phyloP scores from a whole-genome alignment of 2,113 vertebrate species.

The Malurus elegans region DNA sequence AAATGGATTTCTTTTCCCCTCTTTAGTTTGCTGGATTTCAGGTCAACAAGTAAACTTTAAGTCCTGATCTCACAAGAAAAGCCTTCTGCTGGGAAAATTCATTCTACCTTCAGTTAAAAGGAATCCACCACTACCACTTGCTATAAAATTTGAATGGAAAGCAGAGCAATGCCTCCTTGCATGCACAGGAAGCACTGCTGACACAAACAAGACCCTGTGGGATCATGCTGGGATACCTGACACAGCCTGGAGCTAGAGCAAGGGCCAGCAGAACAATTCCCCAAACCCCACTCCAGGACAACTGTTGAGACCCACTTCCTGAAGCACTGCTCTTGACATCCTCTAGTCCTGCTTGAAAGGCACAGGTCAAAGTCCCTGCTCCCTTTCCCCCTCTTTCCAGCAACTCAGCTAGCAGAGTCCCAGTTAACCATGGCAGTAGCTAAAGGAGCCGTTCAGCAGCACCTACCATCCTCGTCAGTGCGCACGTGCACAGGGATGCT shows the following conservation, averaged over 20 bases:
- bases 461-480: conserved; percentile 98
- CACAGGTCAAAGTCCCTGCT: not conserved
- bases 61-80: not conserved
- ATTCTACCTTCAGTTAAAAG: not conserved
- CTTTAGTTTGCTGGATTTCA: conserved; percentile 22
- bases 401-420: not conserved
- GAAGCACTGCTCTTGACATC: not conserved
- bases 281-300: not conserved
- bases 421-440: not conserved
- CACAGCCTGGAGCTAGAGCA: not conserved
- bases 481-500: conserved; percentile 87
- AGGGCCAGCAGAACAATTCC: not conserved
- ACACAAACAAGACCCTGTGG: not conserved
- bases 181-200: not conserved
- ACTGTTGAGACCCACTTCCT: not conserved
- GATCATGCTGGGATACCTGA: fast-evolving
- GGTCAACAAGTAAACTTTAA: conserved; percentile 20
- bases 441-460: not conserved
- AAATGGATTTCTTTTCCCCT: not conserved
- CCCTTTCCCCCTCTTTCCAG: not conserved
- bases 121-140: not conserved
- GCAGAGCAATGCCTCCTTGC: not conserved
- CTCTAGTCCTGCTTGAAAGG: not conserved
- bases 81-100: not conserved
- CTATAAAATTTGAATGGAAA: not conserved